Evolutionary conservation across 2,797 vertebrate genomes (phyloP).

Genomic region (Cossypha heuglini): DNA sequence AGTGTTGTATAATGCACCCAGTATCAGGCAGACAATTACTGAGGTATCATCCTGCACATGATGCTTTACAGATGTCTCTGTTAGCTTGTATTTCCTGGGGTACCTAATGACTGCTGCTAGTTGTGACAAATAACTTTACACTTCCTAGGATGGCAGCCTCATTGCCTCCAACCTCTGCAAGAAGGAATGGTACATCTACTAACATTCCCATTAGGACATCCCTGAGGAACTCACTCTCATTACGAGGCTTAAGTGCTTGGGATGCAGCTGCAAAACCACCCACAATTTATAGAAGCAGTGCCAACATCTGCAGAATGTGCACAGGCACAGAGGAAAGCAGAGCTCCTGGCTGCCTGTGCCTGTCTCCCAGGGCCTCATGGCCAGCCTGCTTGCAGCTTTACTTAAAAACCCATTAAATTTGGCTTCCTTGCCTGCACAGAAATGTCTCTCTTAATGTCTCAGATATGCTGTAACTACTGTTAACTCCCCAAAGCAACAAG

Average conservation of each 20-base stretch:
- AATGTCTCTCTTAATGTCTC: background rate
- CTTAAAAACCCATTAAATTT: background rate
- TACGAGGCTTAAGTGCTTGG: background rate
- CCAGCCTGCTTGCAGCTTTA: background rate
- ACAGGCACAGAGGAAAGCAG: background rate
- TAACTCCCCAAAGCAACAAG: background rate
- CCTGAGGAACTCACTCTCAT: background rate
- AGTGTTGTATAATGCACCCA: background rate
- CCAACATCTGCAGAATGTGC: background rate
- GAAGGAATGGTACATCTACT: background rate
- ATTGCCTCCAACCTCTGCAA: background rate
- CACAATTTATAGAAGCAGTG: background rate
- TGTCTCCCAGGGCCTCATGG: background rate
- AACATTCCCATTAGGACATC: background rate
- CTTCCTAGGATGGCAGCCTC: background rate
- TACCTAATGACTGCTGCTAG: background rate
- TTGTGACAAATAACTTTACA: background rate
- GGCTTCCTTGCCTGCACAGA: background rate
- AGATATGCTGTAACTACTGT: background rate
- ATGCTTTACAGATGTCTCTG: background rate
- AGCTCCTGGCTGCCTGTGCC: background rate
- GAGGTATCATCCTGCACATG: accelerated
- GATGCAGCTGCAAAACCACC: background rate
- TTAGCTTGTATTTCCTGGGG: background rate
- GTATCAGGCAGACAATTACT: background rate